phyloP scores from a whole-genome alignment of 2,797 vertebrate genomes.

The Sandelia bainsii region DNA sequence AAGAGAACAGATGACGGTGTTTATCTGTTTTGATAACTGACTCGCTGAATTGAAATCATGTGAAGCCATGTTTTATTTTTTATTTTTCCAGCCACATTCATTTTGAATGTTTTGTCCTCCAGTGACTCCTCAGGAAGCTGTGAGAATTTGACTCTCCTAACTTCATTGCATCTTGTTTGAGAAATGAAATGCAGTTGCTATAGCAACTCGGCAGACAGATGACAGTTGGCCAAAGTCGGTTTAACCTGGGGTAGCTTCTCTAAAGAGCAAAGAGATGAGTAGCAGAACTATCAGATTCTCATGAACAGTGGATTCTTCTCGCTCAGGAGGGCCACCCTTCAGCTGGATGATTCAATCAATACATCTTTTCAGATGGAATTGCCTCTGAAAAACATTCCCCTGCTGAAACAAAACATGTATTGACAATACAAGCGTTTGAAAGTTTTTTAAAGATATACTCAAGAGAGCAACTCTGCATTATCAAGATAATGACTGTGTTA shows the following conservation, averaged over 20 bases:
- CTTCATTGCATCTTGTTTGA: slow-evolving; percentile 43
- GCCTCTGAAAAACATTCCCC: slow-evolving; percentile 49
- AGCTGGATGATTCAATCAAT: slow-evolving; percentile 56
- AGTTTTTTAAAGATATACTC: slow-evolving; percentile 43
- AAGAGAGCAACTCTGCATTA: slow-evolving; percentile 24
- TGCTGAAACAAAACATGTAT: slow-evolving; percentile 60
- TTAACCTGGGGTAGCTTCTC: slow-evolving; percentile 61
- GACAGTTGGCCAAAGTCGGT: slow-evolving; percentile 42
- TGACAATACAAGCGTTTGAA: slow-evolving; percentile 63
- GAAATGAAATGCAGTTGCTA: slow-evolving; percentile 65
- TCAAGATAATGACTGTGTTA: slow-evolving; percentile 19
- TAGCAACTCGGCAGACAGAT: slow-evolving; percentile 50
- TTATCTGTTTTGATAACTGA: slow-evolving; percentile 60
- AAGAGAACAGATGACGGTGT: slow-evolving; percentile 33
- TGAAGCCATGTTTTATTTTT: not conserved
- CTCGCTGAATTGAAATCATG: slow-evolving; percentile 43
- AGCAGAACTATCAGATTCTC: slow-evolving; percentile 29
- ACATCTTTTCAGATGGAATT: slow-evolving; percentile 66
- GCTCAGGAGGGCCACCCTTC: slow-evolving; percentile 29
- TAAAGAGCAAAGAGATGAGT: slow-evolving; percentile 7
- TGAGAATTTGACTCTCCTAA: slow-evolving; percentile 30
- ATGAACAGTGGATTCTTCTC: slow-evolving; percentile 22
- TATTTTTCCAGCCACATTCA: slow-evolving; percentile 6
- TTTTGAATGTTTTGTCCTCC: slow-evolving; percentile 23
- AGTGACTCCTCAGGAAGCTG: slow-evolving; percentile 19